A percentile compares a stretch with the other conserved stretches of the same genome.
Conservation (phyloP, 1,140 invertebrate species). For the Centruroides vittatus region DNA sequence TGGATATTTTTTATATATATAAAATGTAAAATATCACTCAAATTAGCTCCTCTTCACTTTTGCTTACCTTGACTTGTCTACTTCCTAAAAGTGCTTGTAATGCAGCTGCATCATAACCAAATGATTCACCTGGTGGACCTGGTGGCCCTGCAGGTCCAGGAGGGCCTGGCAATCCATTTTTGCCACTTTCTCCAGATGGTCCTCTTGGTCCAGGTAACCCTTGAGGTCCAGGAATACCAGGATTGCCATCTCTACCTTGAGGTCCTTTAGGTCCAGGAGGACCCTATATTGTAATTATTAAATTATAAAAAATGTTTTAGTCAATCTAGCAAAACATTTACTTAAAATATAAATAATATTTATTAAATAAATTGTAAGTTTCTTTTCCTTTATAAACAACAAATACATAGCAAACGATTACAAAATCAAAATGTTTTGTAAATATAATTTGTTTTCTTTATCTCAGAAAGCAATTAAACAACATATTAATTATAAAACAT, state of each 20-base stretch:
- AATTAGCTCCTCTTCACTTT: too few relatives aligned
- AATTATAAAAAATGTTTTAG: background rate
- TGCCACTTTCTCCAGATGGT: constrained; percentile 19
- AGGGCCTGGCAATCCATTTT: constrained; percentile 37
- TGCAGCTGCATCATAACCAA: constrained; percentile 52
- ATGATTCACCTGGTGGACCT: constrained; percentile 49
- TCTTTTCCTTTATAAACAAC: too few relatives aligned
- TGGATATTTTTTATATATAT: too few relatives aligned
- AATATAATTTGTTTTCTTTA: too few relatives aligned
- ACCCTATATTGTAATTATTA: constrained; percentile 1
- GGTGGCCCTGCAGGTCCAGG: constrained; percentile 46
- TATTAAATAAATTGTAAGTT: too few relatives aligned
- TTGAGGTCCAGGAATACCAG: constrained; percentile 24
- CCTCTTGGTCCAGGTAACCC: constrained; percentile 24
- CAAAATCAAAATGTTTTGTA: too few relatives aligned
- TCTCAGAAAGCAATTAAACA: too few relatives aligned
- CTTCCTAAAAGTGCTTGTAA: constrained; percentile 50
- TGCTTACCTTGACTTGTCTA: constrained; percentile 35
- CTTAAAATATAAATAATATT: too few relatives aligned
- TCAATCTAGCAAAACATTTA: too few relatives aligned
- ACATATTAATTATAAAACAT: too few relatives aligned
- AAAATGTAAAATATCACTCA: too few relatives aligned
- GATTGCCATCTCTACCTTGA: constrained; percentile 31
- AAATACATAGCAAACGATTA: too few relatives aligned
- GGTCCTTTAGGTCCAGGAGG: constrained; percentile 25